Evolutionary conservation across 2,797 vertebrate genomes (phyloP), one percentile per base, ranked within the genome.

Genomic region (Tachyglossus aculeatus): DNA sequence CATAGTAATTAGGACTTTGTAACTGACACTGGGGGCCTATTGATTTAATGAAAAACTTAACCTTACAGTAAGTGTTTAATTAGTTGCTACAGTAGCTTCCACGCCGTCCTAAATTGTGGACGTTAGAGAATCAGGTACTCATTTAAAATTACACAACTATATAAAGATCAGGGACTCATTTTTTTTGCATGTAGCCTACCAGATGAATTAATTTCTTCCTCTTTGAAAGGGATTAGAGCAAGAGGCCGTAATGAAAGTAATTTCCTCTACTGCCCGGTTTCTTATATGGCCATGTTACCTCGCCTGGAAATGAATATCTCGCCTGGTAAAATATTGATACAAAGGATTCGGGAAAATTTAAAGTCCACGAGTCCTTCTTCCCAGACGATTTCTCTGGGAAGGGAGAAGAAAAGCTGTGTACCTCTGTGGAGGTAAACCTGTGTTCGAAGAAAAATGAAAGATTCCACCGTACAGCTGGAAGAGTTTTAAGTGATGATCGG

Each of bases 41-140:
- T 93, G 92, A 94, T 93, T 94, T 94, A 94, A 94, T 94, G 92
- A 93, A 94, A 94, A 93, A 92, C 88, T 87, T 93, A 94, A 93
- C 92, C 92, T 93, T 93, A 94, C 91, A 86, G 91, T 94, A 92
- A 93, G 90, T 93, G 90, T 92, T 94, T 94, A 93, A 94, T 94
- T 94, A 93, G 92, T 92, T 93, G 89, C 81, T 93, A 88, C 71
- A 82, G 84, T 88, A 88, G 83, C 88, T 89, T 89, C 82, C 88
- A 77, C 6, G 58, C 86, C 93, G 90, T 88, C 90, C 92, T 92
- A 91, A 93, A 93, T 93, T 91, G 88, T 92, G 93, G 90, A 93
- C 92, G 88, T 91, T 77, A 74, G 90, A 91, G 90, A 94, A 90
- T 93, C 88, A 88, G 89, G 83, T 93, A 89, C 88, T 91, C 90